Evolutionary conservation across 2,797 vertebrate species (phyloP), one percentile per base, ranked within the genome.

Genomic region (Coregonus ussuriensis): DNA sequence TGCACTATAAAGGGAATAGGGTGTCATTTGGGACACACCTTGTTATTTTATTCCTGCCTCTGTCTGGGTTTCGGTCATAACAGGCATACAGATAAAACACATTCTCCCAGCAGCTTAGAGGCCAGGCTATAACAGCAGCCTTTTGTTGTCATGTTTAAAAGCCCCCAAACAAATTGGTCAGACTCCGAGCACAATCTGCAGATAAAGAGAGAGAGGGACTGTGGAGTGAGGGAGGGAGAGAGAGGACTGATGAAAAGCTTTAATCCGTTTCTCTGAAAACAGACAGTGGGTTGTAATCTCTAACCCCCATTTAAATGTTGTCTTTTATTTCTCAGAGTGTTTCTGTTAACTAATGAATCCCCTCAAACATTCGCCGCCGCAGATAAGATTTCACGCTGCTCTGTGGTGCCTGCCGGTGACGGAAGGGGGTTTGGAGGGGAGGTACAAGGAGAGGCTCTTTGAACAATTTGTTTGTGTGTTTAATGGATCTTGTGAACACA

Each of bases 191-290:
- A 82, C 85, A 91, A 91, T 86, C 88, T 90, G 88, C 83, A 81
- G 91, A 91, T 91, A 87, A 92, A 84, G 83, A 88, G 84, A 88
- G 84, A 83, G 77, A 54, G 63, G 76, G 85, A 85, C 82, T 85
- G 83, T 84, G 84, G 83, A 84, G 84, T 84, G 80, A 54, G 80
- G 69, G n/a, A 71, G 15, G n/a, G 6, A 37, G 25, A 25, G 21
- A 59, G 25, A 63, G 25, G 18, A 25, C 67, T 59, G 79, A 84
- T 83, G 80, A 83, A 86, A 84, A 81, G 68, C 69, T 68, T 78
- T 92, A 93, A 94, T 93, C 92, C 89, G 79, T 81, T 91, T 82
- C 83, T 85, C 77, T 74, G 77, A 84, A 85, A 85, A 90, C 76
- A 84, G 79, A 91, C 88, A 90, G 77, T 80, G 83, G 79, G 82